Conservation (phyloP, 2,888 invertebrate species). For the Apodemia hepburni region DNA sequence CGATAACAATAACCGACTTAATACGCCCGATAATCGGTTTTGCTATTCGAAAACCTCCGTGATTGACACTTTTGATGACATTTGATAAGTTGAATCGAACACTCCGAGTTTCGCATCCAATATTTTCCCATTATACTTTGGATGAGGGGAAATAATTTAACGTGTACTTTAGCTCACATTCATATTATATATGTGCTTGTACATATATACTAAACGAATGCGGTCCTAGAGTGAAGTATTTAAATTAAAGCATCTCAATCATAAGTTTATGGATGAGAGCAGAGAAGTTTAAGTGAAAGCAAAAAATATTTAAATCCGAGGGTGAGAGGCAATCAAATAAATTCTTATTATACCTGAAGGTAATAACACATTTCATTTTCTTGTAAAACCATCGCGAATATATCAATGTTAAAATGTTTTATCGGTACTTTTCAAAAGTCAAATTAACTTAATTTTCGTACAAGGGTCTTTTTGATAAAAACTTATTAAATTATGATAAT, state of each 20-base stretch:
- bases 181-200: conserved; percentile 13
- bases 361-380: too few relatives aligned
- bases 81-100: conserved; percentile 58
- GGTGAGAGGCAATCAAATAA: not conserved
- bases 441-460: too few relatives aligned
- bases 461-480: too few relatives aligned
- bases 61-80: conserved; percentile 76
- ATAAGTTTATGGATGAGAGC: not conserved
- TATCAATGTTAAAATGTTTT: too few relatives aligned
- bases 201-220: not conserved
- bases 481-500: too few relatives aligned
- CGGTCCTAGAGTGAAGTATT: not conserved
- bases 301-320: not conserved
- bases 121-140: conserved; percentile 42
- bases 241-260: not conserved
- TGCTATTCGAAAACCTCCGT: conserved; percentile 74
- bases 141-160: conserved; percentile 29
- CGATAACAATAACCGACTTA: conserved; percentile 78
- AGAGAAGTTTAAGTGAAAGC: not conserved
- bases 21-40: conserved; percentile 78
- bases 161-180: conserved; percentile 16
- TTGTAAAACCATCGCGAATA: too few relatives aligned
- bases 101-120: conserved; percentile 43
- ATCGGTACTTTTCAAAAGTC: too few relatives aligned
- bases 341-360: not conserved